Base-by-base conservation (phyloP, 2,113 vertebrate genomes). In the Zapornia atra region DNA sequence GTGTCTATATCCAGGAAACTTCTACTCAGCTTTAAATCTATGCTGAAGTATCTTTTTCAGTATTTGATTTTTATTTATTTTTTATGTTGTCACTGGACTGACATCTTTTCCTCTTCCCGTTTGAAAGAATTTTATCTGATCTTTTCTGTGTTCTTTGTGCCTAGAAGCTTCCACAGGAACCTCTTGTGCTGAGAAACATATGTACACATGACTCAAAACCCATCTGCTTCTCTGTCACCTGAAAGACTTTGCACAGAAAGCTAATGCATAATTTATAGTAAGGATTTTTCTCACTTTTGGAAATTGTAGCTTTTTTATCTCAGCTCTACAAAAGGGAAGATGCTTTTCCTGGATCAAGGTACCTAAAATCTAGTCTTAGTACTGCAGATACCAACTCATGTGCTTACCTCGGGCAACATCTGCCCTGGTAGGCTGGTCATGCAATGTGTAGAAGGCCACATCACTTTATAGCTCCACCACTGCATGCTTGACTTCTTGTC, bases 201-300 rank as follows among this genome's bases (percentile, higher is more conserved):
- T 83, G 90, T 94, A 88, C 56, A 78, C 60, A 71, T 25, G 44
- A 76, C 78, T 96, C 61, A 46, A 90, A 96, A 93, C 5, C 53
- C 80, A 90, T 90, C 93, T 93, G 86, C 61, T 78, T 24, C 70
- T 83, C 86, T 95, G 94, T 88, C 94, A 96, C 88, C 96, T 95
- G 90, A 88, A 96, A 96, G 76, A 63, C 75, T 94, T 93, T 31
- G 42, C 57, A 61, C 22, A 42, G 90, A 71, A 93, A 96, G 26
- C 24, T 83, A 92, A 86, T 93, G 72, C 56, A 96, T 95, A 88
- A 95, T 96, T 96, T 88, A 92, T 83, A 56, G 54, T 2, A 81
- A 33, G 66, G 25, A 5, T 38, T 82, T 95, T 82, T 82, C 38
- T 80, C 75, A 33, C 0, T 0, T 92, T 92, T 77, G 56, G 56